These are phyloP conservation scores for Pangasianodon gigas DNA, from an alignment of 2,113 vertebrate genomes.

Conservation along the genomic window DNA sequence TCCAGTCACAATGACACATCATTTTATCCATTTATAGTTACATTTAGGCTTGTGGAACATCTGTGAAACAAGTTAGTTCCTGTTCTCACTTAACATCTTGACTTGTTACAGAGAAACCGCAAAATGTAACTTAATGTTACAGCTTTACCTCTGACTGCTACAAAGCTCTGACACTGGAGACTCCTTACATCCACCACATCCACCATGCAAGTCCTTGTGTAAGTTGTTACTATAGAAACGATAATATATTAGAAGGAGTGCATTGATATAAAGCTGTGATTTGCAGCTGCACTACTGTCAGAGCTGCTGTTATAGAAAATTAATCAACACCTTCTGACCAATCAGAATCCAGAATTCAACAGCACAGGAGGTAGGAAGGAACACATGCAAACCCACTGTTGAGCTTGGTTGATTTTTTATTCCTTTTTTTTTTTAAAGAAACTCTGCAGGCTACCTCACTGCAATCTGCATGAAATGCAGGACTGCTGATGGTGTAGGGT, in stretches of 20 bases:
- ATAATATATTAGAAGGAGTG: not conserved
- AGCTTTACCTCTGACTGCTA: not conserved
- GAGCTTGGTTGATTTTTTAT: not conserved
- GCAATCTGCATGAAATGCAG: not conserved
- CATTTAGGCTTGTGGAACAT: not conserved
- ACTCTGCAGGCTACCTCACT: not conserved
- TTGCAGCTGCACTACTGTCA: not conserved
- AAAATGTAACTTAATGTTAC: not conserved
- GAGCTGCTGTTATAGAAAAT: not conserved
- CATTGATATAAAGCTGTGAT: no score
- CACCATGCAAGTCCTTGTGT: not conserved
- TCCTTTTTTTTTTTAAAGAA: not conserved
- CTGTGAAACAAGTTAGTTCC: no score
- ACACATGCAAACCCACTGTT: not conserved
- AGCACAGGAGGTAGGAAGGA: not conserved
- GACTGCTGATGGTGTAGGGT: not conserved
- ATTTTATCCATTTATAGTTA: not conserved
- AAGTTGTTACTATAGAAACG: not conserved
- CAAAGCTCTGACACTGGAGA: not conserved
- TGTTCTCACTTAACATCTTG: not conserved
- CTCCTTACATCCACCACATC: not conserved
- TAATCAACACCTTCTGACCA: not conserved
- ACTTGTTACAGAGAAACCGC: not conserved
- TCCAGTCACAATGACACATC: not conserved
- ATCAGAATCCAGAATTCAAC: not conserved